A percentile compares a stretch with the other conserved stretches of the same genome.
These are phyloP conservation scores for Branchinecta lindahli DNA, from an alignment of 1,140 invertebrate genomes.

Conservation along the genomic window DNA sequence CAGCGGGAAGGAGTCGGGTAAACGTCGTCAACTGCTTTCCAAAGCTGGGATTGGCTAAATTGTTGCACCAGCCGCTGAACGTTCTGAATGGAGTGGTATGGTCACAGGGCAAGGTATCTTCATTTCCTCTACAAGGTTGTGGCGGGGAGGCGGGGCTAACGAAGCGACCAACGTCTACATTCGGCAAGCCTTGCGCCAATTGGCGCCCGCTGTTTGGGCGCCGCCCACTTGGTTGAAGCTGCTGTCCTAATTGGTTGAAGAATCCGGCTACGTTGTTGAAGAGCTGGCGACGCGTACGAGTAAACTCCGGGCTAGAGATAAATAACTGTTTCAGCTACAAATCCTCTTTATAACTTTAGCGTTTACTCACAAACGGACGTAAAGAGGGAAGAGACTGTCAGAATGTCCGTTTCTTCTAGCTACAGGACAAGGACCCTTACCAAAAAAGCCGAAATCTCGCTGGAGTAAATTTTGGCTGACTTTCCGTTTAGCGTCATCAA, in stretches of 20 bases:
- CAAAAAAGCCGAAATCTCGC: too few relatives aligned
- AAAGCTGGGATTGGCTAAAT: slow-evolving; percentile 63
- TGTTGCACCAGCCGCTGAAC: slow-evolving; percentile 77
- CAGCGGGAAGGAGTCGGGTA: slow-evolving; percentile 62
- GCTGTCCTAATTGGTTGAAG: slow-evolving; percentile 15
- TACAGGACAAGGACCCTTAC: too few relatives aligned
- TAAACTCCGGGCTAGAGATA: slow-evolving; percentile 16
- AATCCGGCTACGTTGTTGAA: slow-evolving; percentile 13
- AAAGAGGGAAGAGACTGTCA: too few relatives aligned
- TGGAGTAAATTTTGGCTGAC: too few relatives aligned
- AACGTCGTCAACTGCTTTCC: slow-evolving; percentile 74
- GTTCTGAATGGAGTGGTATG: slow-evolving; percentile 60
- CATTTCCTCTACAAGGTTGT: slow-evolving; percentile 26
- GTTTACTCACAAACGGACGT: too few relatives aligned
- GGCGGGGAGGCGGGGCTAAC: slow-evolving; percentile 29
- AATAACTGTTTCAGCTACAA: neutral
- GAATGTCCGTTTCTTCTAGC: too few relatives aligned
- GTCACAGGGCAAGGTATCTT: slow-evolving; percentile 47
- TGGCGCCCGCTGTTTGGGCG: neutral
- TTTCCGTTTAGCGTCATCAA: too few relatives aligned
- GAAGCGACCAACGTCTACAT: slow-evolving; percentile 45
- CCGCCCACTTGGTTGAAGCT: slow-evolving; percentile 18
- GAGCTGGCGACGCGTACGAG: slow-evolving; percentile 17
- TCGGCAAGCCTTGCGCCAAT: slow-evolving; percentile 34
- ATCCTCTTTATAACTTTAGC: too few relatives aligned